These are phyloP conservation scores for Thymelicus lineola DNA, from an alignment of 2,888 invertebrate genomes.

Conservation along the genomic window DNA sequence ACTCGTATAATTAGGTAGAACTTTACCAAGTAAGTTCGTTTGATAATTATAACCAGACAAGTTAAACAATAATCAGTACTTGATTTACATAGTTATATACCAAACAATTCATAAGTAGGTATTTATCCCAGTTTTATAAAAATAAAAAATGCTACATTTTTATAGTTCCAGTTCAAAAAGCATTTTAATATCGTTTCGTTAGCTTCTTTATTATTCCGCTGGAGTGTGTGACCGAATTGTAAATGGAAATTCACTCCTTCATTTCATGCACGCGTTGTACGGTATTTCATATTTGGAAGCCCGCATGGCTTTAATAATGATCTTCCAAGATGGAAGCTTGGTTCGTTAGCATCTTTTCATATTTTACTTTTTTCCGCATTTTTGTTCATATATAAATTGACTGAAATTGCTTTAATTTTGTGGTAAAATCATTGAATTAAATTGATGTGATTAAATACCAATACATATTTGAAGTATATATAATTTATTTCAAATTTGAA, in stretches of 20 bases:
- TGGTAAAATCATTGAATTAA: no score
- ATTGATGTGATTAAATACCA: no score
- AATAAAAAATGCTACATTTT: no score
- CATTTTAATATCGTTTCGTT: constrained; percentile 16
- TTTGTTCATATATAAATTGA: background rate
- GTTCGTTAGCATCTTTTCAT: constrained; percentile 8
- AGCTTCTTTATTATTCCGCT: constrained; percentile 27
- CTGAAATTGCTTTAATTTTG: background rate
- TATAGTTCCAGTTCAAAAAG: background rate
- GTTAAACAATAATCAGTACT: no score
- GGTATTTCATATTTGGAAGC: constrained; percentile 28
- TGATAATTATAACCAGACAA: no score
- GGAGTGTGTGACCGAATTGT: constrained; percentile 26
- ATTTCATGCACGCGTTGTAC: constrained; percentile 25
- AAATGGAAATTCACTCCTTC: constrained; percentile 29
- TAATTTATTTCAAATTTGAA: no score
- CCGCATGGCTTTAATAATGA: constrained; percentile 23
- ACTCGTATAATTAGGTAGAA: no score
- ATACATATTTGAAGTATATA: no score
- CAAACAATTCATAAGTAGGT: no score
- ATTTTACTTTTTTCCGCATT: background rate
- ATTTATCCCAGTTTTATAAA: no score
- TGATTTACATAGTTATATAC: no score
- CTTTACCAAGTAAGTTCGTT: no score
- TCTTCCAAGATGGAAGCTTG: background rate